Conservation (phyloP, 2,797 vertebrate genomes). For the Chloroceryle amazona region DNA sequence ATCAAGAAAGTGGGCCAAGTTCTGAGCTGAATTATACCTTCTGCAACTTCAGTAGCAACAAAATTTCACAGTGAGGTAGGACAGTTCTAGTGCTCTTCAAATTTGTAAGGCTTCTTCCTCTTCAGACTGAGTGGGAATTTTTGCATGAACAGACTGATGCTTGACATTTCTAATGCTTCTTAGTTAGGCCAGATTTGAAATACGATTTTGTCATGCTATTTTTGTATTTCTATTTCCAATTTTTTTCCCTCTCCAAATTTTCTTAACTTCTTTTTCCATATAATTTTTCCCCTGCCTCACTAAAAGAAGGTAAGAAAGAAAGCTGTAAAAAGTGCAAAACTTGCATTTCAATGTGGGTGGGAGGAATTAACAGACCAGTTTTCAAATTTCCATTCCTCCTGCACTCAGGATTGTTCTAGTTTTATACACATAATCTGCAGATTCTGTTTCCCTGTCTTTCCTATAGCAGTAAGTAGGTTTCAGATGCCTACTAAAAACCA, state of each 20-base stretch:
- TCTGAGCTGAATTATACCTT: not conserved
- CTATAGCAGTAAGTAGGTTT: not conserved
- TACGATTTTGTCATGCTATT: not conserved
- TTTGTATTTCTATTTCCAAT: not conserved
- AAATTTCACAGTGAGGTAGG: not conserved
- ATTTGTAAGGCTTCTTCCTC: not conserved
- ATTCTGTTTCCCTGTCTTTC: not conserved
- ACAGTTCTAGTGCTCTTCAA: not conserved
- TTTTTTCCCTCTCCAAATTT: not conserved
- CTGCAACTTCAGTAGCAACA: not conserved
- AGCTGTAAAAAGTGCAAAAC: not conserved
- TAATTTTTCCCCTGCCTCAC: not conserved
- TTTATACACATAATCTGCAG: not conserved
- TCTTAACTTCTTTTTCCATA: not conserved
- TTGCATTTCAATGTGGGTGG: not conserved
- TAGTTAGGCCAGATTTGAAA: not conserved
- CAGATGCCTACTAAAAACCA: not conserved
- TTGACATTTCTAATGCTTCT: not conserved
- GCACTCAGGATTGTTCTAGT: not conserved
- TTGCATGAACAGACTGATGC: not conserved
- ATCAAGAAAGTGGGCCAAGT: not conserved
- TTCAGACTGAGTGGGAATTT: not conserved
- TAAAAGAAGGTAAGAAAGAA: slow-evolving; percentile 2
- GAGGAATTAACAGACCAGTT: slow-evolving; percentile 22
- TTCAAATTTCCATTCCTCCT: not conserved